Percentiles rank a stretch among this genome's conserved stretches.
phyloP scores from a whole-genome alignment of 2,888 invertebrate genomes.

The Melanophora roralis region DNA sequence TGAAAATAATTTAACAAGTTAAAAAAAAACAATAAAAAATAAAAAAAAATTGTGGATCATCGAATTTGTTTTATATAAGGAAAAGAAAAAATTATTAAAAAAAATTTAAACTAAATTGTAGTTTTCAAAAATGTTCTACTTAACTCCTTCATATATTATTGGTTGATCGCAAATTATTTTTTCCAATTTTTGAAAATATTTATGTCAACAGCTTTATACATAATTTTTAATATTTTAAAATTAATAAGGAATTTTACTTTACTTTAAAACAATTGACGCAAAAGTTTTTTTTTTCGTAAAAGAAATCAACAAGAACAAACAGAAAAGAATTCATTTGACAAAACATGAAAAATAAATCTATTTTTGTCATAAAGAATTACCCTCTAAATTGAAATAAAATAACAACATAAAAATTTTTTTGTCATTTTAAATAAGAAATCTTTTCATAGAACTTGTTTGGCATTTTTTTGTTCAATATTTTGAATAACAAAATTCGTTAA shows the following conservation, averaged over 20 bases:
- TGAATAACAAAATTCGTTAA: slow-evolving; percentile 45
- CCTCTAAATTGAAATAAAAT: slow-evolving; percentile 41
- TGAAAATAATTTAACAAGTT: background rate
- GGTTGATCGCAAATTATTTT: background rate
- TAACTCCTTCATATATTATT: slow-evolving; percentile 27
- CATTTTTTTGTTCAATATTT: slow-evolving; percentile 12
- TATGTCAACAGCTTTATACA: background rate
- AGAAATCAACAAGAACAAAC: background rate
- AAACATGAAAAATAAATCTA: slow-evolving; percentile 45
- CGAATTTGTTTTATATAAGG: slow-evolving; percentile 28
- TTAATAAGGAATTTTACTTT: slow-evolving; percentile 10
- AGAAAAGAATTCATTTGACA: slow-evolving; percentile 17
- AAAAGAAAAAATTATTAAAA: slow-evolving; percentile 10
- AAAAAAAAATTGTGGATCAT: background rate
- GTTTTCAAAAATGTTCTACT: slow-evolving; percentile 20
- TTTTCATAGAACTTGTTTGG: slow-evolving; percentile 23
- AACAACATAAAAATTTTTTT: background rate
- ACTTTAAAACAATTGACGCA: slow-evolving; percentile 51
- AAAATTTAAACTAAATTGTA: background rate
- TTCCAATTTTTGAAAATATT: background rate
- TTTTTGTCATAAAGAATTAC: slow-evolving; percentile 48
- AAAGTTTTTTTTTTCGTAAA: slow-evolving; percentile 14
- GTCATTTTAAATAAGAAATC: slow-evolving; percentile 2
- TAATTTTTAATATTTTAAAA: background rate
- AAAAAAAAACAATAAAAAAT: background rate